Conservation (phyloP, 2,797 vertebrate genomes). For the Sebastes cheni region DNA sequence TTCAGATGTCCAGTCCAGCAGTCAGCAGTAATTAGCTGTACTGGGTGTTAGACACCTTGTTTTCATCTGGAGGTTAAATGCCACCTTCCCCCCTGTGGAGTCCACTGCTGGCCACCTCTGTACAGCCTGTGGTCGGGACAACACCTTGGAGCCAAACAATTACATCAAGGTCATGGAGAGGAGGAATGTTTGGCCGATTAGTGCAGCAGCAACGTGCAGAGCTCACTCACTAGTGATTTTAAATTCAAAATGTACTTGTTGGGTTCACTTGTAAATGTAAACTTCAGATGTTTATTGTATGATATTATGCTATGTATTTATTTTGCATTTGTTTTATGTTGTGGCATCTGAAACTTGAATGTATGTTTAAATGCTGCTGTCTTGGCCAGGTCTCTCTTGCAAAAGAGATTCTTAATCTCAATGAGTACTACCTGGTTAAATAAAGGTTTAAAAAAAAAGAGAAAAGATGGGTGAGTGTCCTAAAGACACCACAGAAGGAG, state of each 20-base stretch:
- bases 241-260: neutral
- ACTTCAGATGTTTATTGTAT: neutral
- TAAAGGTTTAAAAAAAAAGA: too few species aligned
- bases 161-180: slow-evolving; percentile 81
- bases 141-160: slow-evolving; percentile 78
- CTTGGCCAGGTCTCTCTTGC: too few species aligned
- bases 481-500: neutral
- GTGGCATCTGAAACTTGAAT: rapidly evolving
- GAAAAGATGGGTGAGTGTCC: neutral
- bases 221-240: neutral
- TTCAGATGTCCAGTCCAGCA: slow-evolving; percentile 50
- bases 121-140: slow-evolving; percentile 56
- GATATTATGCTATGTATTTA: too few species aligned
- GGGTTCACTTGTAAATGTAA: neutral
- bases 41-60: slow-evolving; percentile 57
- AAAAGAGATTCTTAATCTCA: too few species aligned
- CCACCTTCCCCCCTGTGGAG: slow-evolving; percentile 41
- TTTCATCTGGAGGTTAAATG: slow-evolving; percentile 71
- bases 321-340: too few species aligned
- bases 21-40: slow-evolving; percentile 68
- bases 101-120: slow-evolving; percentile 37
- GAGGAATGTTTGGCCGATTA: slow-evolving; percentile 78
- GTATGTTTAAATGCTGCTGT: too few species aligned
- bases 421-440: too few species aligned
- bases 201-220: slow-evolving; percentile 47